Percentiles rank a stretch among this genome's conserved stretches.
phyloP scores from a whole-genome alignment of 2,797 vertebrate genomes.

The Diplodus puntazzo region DNA sequence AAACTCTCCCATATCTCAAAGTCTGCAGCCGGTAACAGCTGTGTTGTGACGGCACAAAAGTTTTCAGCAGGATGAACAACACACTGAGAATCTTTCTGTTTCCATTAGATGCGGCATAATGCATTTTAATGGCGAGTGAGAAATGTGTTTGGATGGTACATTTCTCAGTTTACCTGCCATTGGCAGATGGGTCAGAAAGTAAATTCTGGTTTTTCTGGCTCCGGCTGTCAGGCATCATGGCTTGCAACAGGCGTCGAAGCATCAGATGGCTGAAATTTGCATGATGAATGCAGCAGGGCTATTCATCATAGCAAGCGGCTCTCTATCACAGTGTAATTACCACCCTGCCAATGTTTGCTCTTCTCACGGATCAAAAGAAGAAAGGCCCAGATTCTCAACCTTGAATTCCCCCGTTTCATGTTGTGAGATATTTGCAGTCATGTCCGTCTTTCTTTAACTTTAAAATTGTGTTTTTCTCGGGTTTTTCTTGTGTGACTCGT shows the following conservation, averaged over 20 bases:
- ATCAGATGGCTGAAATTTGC: slow-evolving; percentile 52
- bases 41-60: neutral
- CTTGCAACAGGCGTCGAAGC: slow-evolving; percentile 27
- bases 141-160: slow-evolving; percentile 31
- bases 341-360: slow-evolving; percentile 46
- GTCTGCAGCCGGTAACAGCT: slow-evolving; percentile 8
- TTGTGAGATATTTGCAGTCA: slow-evolving; percentile 14
- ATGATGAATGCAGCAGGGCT: slow-evolving; percentile 40
- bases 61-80: slow-evolving; percentile 17
- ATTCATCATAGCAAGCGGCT: slow-evolving; percentile 60
- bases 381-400: neutral
- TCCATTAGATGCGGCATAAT: neutral
- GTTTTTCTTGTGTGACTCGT: neutral
- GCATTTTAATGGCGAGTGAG: slow-evolving; percentile 22
- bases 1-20: neutral
- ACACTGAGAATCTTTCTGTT: neutral
- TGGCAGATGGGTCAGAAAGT: slow-evolving; percentile 40
- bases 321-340: slow-evolving; percentile 58
- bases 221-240: slow-evolving; percentile 28
- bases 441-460: neutral
- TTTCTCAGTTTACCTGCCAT: slow-evolving; percentile 39
- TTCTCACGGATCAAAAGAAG: slow-evolving; percentile 28
- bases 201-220: slow-evolving; percentile 35
- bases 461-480: neutral
- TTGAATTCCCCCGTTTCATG: slow-evolving; percentile 15